Base-by-base conservation (phyloP, 2,888 invertebrate genomes). In the Pinctada fucata region DNA sequence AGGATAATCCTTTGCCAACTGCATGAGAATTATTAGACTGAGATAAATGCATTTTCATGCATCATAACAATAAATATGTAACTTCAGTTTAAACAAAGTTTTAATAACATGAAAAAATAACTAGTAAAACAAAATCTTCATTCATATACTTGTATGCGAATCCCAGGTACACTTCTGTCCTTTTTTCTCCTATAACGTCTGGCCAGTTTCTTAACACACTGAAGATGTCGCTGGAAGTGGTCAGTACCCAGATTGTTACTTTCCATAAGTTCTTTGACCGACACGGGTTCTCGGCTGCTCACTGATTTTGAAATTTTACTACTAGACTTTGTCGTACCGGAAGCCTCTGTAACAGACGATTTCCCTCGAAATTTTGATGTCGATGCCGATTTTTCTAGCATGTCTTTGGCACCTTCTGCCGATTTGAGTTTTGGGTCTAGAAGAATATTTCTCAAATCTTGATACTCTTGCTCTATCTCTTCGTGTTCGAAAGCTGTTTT, bases 401-500 rank as follows among this genome's bases (percentile, higher is more conserved):
- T 65, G 50, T 58, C 48, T 51, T 31, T 16, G 45, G 65, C 49
- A 16, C 58, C 70, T 5, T 69, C 48, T 10, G n/a, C 58, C n/a
- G 69, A 76, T 13, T 63, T 69, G 13, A 63, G 63, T 76, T 70
- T 70, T 10, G 76, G 64, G 10, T 79, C 79, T 3, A 71, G 67
- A 16, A 79, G 16, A 10, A 75, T 3, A 48, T 76, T 76, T 48
- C 75, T n/a, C 48, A 75, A 50, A 51, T 72, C 79, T 51, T 76
- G 79, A 51, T 79, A 75, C 67, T 78, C 74, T 52, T 78, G 78
- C 65, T 78, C 78, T 31, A 70, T 65, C 51, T 65, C 70, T 71
- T 78, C 70, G 65, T 78, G 78, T 52, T 74, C 74, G 31, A 66
- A 74, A 3, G 74, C 65, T n/a, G 66, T 74, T 51, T 66, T 66